These are phyloP conservation scores for Pseudachorutes palmiensis DNA, from an alignment of 1,140 invertebrate species.

Conservation along the genomic window DNA sequence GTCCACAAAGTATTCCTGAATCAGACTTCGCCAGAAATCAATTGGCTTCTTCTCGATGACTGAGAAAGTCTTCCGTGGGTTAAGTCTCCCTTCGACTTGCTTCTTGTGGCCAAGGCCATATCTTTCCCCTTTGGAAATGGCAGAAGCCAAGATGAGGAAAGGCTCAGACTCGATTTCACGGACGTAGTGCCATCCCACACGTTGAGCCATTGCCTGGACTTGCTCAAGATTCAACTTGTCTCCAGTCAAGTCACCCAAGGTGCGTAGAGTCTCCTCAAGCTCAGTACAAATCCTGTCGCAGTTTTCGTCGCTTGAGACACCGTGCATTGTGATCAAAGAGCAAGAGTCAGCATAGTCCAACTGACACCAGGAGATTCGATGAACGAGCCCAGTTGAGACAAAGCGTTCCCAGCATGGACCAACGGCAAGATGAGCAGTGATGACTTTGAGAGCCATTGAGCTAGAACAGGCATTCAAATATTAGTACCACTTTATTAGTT, in stretches of 20 bases:
- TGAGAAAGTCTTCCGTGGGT: conserved; percentile 57
- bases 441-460: conserved; percentile 25
- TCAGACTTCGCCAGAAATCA: conserved; percentile 62
- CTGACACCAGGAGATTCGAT: conserved; percentile 37
- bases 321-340: conserved; percentile 32
- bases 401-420: conserved; percentile 32
- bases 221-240: conserved; percentile 10
- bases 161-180: conserved; percentile 34
- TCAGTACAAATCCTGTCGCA: conserved; percentile 8
- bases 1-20: conserved; percentile 62
- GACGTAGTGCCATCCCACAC: conserved; percentile 36
- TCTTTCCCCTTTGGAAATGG: conserved; percentile 31
- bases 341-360: conserved; percentile 33
- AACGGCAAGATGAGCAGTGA: conserved; percentile 33
- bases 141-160: conserved; percentile 29
- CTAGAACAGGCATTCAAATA: conserved; percentile 7
- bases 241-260: conserved; percentile 13
- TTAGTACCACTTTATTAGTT: not conserved
- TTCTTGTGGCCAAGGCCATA: conserved; percentile 25
- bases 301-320: conserved; percentile 19
- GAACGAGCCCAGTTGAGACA: conserved; percentile 23
- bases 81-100: conserved; percentile 56
- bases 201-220: conserved; percentile 31
- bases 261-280: not conserved
- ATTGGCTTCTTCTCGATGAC: conserved; percentile 55